phyloP scores from a whole-genome alignment of 2,797 vertebrate genomes.

The Neosilurus mollespiculum region DNA sequence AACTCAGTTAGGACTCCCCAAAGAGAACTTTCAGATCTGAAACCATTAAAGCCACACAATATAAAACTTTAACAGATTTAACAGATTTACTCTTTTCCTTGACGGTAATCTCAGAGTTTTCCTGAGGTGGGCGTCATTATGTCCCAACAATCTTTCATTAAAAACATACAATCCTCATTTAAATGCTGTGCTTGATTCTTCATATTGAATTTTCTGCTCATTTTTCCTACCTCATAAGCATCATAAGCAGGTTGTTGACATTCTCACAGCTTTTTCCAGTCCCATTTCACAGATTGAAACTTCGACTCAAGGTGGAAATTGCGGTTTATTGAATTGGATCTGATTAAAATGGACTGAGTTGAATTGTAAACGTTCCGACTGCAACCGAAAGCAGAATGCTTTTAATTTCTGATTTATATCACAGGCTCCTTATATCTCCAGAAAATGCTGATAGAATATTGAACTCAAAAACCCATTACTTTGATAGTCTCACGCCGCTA shows the following conservation, averaged over 20 bases:
- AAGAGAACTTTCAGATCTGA: background rate
- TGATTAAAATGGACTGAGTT: constrained; percentile 16
- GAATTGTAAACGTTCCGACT: constrained; percentile 8
- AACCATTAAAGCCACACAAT: background rate
- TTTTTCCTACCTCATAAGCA: background rate
- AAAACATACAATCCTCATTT: background rate
- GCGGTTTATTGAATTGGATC: constrained; percentile 28
- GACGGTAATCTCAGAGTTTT: background rate
- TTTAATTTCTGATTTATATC: constrained; percentile 14
- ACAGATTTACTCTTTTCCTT: background rate
- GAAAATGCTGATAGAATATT: background rate
- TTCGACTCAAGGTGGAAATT: constrained; percentile 25
- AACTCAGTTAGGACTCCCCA: constrained; percentile 1
- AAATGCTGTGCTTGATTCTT: background rate
- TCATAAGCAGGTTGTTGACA: background rate
- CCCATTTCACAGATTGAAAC: constrained; percentile 26
- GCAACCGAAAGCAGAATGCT: constrained; percentile 1
- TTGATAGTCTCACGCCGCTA: background rate
- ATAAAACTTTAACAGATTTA: background rate
- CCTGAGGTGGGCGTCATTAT: background rate
- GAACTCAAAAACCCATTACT: background rate
- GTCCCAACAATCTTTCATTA: no score
- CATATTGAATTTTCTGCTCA: constrained; percentile 9
- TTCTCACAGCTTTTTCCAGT: background rate
- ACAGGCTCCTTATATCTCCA: background rate